A percentile compares a stretch with the other conserved stretches of the same genome.
phyloP scores from a whole-genome alignment of 37 sponge, comb jelly and placozoan species.

The Amphimedon queenslandica region DNA sequence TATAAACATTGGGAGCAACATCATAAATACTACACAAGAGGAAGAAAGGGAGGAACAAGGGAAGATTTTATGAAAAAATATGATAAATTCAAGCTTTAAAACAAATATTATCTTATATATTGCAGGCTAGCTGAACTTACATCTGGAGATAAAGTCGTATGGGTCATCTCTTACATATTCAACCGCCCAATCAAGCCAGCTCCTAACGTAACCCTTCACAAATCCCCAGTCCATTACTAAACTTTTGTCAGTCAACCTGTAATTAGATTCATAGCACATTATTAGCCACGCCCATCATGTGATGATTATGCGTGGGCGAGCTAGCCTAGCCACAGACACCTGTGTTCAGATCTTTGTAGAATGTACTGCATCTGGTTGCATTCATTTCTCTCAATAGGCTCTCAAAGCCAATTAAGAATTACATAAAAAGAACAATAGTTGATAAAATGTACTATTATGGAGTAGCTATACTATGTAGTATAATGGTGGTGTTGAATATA shows the following conservation, averaged over 20 bases:
- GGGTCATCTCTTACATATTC: slow-evolving; percentile 42
- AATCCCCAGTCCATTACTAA: background rate
- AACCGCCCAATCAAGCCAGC: slow-evolving; percentile 66
- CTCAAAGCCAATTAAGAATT: background rate
- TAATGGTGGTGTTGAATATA: too few species aligned
- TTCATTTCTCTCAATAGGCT: background rate
- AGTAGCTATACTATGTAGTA: too few species aligned
- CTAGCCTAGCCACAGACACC: too few species aligned
- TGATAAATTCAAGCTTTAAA: too few species aligned
- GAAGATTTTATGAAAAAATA: too few species aligned
- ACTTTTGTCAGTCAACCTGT: background rate
- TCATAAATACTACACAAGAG: slow-evolving; percentile 33
- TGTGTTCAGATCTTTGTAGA: too few species aligned
- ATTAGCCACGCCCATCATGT: background rate
- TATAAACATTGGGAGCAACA: slow-evolving; percentile 58
- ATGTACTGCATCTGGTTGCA: background rate
- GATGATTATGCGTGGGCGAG: too few species aligned
- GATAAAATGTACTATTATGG: too few species aligned
- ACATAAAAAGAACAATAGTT: background rate
- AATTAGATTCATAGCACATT: background rate
- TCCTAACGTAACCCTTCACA: slow-evolving; percentile 20
- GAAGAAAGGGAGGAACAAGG: background rate
- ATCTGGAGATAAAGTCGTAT: slow-evolving; percentile 53
- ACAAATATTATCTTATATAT: too few species aligned
- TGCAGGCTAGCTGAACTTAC: too few species aligned